Evolutionary conservation across 2,888 invertebrate species (phyloP).

Genomic region (Alloscopus bannaensis): DNA sequence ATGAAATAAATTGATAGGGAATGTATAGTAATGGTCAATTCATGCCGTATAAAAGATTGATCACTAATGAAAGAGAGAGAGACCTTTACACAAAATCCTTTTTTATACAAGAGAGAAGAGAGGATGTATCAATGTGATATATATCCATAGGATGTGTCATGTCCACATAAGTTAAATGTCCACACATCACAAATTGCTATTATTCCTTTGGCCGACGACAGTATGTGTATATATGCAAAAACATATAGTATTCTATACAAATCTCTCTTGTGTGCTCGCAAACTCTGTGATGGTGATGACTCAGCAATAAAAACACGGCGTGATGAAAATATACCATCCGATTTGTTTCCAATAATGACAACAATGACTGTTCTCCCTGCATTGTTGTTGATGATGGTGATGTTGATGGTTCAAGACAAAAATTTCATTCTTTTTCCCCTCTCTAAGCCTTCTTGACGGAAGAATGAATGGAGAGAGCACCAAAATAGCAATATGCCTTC

Average conservation of each 20-base stretch:
- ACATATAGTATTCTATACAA: too few relatives aligned
- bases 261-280: too few relatives aligned
- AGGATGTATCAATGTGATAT: too few relatives aligned
- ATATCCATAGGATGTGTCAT: too few relatives aligned
- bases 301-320: slow-evolving; percentile 33
- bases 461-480: not conserved
- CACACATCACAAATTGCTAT: too few relatives aligned
- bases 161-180: too few relatives aligned
- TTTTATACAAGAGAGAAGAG: not conserved
- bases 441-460: not conserved
- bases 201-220: too few relatives aligned
- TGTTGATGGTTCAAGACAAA: slow-evolving; percentile 46
- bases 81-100: not conserved
- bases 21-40: slow-evolving; percentile 40
- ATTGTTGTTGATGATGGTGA: slow-evolving; percentile 35
- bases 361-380: slow-evolving; percentile 36
- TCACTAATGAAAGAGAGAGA: slow-evolving; percentile 23
- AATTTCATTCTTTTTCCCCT: slow-evolving; percentile 43
- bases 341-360: slow-evolving; percentile 57
- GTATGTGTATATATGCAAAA: too few relatives aligned
- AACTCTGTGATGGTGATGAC: slow-evolving; percentile 41
- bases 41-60: slow-evolving; percentile 24
- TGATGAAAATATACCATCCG: slow-evolving; percentile 57
- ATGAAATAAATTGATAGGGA: slow-evolving; percentile 14
- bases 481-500: not conserved